Evolutionary conservation across 2,888 invertebrate species (phyloP).

Genomic region (Eupithecia subumbrata): DNA sequence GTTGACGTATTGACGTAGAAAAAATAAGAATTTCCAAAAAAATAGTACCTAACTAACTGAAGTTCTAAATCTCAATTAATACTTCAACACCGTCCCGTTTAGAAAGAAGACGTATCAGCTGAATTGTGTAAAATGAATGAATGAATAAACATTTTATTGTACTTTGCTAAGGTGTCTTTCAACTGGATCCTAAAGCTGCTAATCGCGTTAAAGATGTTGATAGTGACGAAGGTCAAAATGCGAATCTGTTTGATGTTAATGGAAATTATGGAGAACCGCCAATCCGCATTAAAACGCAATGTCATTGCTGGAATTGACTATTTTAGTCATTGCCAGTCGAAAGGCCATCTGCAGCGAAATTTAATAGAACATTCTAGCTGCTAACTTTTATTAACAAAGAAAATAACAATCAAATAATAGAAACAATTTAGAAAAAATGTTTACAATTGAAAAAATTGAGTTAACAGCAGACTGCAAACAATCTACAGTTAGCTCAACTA

Average conservation of each 20-base stretch:
- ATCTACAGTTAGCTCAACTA: no score
- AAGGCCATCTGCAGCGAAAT: neutral
- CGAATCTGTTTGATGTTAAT: slow-evolving; percentile 12
- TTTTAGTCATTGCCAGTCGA: neutral
- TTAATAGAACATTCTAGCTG: no score
- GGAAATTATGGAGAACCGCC: slow-evolving; percentile 17
- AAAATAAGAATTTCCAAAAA: no score
- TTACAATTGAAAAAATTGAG: no score
- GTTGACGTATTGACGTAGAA: neutral
- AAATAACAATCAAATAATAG: no score
- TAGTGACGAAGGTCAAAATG: neutral
- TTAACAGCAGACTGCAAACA: no score
- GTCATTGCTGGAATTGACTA: slow-evolving; percentile 14
- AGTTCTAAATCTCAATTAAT: no score
- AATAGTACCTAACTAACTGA: no score
- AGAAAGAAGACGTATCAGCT: neutral
- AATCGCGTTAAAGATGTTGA: neutral
- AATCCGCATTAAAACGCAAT: slow-evolving; percentile 12
- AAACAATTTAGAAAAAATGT: no score
- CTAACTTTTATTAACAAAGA: no score
- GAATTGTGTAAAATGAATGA: neutral
- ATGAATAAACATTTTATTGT: neutral
- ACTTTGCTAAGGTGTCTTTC: neutral
- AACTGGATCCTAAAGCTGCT: neutral
- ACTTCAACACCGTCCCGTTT: neutral